A percentile compares a stretch with the other conserved stretches of the same genome.
These are phyloP conservation scores for Suricata suricatta DNA, from an alignment of 2,113 vertebrate species.

Conservation along the genomic window DNA sequence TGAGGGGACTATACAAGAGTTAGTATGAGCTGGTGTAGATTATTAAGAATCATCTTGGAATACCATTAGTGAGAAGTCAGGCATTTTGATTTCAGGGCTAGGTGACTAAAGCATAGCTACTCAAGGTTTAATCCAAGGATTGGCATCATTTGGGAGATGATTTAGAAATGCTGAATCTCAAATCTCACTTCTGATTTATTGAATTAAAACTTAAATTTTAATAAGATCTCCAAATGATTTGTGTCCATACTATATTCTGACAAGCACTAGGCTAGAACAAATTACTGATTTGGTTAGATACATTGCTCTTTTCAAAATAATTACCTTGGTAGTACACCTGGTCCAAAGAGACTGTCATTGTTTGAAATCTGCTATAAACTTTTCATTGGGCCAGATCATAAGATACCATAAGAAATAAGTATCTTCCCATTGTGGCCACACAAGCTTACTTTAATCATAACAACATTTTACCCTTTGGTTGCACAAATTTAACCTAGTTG, in stretches of 20 bases:
- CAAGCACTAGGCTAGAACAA: neutral
- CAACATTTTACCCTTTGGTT: neutral
- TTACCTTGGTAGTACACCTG: neutral
- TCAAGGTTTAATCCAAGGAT: neutral
- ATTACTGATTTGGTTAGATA: neutral
- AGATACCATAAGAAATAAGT: neutral
- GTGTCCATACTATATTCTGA: neutral
- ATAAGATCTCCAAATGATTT: neutral
- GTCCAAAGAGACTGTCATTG: conserved; percentile 1
- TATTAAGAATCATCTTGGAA: neutral
- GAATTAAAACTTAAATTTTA: neutral
- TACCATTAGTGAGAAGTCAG: neutral
- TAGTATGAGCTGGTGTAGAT: neutral
- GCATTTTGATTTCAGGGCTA: neutral
- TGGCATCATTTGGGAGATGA: neutral
- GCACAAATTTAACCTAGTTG: neutral
- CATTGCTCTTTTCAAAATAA: neutral
- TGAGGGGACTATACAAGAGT: neutral
- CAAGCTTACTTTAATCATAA: neutral
- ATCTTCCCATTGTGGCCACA: neutral
- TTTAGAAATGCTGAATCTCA: neutral
- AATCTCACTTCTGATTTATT: neutral
- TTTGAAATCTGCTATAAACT: neutral
- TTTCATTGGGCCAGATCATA: neutral
- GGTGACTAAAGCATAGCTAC: neutral